Conservation (phyloP, 2,113 vertebrate genomes). For the Cavia porcellus region DNA sequence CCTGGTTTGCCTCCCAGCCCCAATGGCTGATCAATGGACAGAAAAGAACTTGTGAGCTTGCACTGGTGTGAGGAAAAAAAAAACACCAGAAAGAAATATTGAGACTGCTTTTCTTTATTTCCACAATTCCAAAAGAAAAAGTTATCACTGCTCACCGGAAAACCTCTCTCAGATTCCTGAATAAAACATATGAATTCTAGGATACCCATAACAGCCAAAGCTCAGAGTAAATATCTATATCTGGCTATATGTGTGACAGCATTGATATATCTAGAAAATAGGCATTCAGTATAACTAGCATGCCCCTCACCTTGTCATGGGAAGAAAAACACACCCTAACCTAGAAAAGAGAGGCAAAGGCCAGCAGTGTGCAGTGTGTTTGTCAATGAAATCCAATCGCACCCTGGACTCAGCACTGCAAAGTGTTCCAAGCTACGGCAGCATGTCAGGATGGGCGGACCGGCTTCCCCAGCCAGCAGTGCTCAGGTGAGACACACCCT, state of each 20-base stretch:
- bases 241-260: not conserved
- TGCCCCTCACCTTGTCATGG: not conserved
- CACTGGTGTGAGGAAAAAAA: not conserved
- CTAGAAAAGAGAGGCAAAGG: not conserved
- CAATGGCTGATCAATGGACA: not conserved
- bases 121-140: not conserved
- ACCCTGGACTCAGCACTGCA: not conserved
- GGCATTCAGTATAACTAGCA: not conserved
- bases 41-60: not conserved
- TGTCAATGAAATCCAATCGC: not conserved
- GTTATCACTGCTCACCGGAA: not conserved
- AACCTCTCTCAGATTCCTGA: not conserved
- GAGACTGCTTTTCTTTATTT: not conserved
- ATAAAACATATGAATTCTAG: not conserved
- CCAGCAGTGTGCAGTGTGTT: not conserved
- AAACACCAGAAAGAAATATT: not conserved
- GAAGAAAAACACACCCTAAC: not conserved
- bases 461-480: conserved; percentile 44
- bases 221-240: not conserved
- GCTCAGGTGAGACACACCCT: not conserved
- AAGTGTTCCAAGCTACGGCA: not conserved
- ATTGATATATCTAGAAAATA: not conserved
- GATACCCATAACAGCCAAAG: not conserved
- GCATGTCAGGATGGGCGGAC: not conserved
- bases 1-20: fast-evolving